Evolutionary conservation across 37 sponge, comb jelly and placozoan species (phyloP), one percentile per base, ranked within the genome.

Genomic region (Haliclona indistincta): DNA sequence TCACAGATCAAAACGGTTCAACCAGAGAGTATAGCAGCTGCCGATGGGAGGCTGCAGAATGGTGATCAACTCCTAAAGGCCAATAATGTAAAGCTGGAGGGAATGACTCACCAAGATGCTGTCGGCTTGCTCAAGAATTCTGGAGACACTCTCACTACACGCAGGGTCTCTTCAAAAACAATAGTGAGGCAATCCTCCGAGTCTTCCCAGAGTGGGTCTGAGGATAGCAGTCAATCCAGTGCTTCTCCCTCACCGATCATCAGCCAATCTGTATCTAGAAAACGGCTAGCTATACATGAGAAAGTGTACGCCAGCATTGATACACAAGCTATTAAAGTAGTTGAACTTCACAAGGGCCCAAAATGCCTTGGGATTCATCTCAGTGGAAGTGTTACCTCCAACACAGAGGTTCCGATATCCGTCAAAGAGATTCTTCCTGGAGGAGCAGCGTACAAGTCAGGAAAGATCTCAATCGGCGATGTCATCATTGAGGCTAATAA

Each of bases 381-480:
- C 42, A 29, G 33, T 23, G 93, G 93, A 54, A 85, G 89, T 10
- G 33, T 37, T 7, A 75, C 76, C 34, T 17, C 67, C 13, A 60
- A 81, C 6, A n/a, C 54, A 2, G 67, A 34, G 3, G 32, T 29
- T 4, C 89, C 93, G 22, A 67, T 93, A 29, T 54, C 64, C 8
- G 82, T 93, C 26, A 83, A 78, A 34, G 61, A 61, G 22, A 82
- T 93, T 15, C 75, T 93, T 38, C 68, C 81, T 19, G 88, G 91
- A n/a, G 95, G 95, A 3, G 74, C 85, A 26, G 95, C 91, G 3
- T 73, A 81, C 52, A 90, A 84, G 79, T 83, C 80, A 51, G 82
- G 81, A 29, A 77, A 58, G 60, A 78, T 95, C n/a, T 28, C 20
- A 34, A 38, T 69, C 3, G 81, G 84, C 0, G 95, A 95, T 47